Evolutionary conservation across 2,113 vertebrate genomes (phyloP), one percentile per base, ranked within the genome.

Genomic region (Ctenodactylus gundi): DNA sequence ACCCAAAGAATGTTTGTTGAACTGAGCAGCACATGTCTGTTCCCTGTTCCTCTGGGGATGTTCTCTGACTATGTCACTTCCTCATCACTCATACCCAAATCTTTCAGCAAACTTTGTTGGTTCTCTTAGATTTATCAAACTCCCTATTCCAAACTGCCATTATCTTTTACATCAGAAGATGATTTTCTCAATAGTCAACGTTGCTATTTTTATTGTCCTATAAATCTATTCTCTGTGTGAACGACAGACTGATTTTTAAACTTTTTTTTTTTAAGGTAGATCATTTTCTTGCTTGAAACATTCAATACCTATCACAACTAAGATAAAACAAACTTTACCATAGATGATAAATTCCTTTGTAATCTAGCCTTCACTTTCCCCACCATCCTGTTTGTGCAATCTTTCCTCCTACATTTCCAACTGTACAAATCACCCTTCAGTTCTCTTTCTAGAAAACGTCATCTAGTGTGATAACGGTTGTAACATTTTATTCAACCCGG

Each of bases 401-500:
- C 31, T 67, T 20, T 85, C 27, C 41, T 92, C 41, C 41, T 83
- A n/a, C 46, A 64, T 12, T 65, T 58, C 7, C 31, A 58, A 82
- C n/a, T 34, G 51, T 41, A 58, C 15, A 91, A 44, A n/a, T 29
- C 39, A 80, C 17, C 41, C 60, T 64, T 14, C 17, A 34, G n/a
- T 55, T 91, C 36, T 44, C 72, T 93, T 80, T 65, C 65, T 55
- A 88, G 41, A 60, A 93, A 85, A 78, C 20, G 58, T 77, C 64
- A 53, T 81, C 64, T 75, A 62, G 20, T 76, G 41, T 80, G 64
- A 46, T 60, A 73, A 44, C 64, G 53, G 6, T 86, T 73, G 9
- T 49, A 53, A 91, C 65, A 72, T 88, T 93, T 95, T 64, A 93
- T 64, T 81, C 49, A 62, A 62, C 68, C 34, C 29, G 49, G 73